A percentile compares a stretch with the other conserved stretches of the same genome.
phyloP scores from a whole-genome alignment of 2,113 vertebrate genomes.

The Cebidichthys violaceus region DNA sequence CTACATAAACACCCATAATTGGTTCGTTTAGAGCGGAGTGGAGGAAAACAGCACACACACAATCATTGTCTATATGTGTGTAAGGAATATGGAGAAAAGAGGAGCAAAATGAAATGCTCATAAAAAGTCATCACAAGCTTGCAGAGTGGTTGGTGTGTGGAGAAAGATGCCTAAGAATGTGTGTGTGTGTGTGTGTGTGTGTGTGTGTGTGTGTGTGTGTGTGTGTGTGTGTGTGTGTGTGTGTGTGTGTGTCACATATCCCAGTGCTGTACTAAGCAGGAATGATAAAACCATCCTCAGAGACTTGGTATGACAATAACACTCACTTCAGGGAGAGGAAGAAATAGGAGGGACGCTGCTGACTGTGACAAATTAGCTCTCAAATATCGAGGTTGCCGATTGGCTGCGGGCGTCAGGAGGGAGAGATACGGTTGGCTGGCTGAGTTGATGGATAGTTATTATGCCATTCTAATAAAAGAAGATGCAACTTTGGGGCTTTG shows the following conservation, averaged over 20 bases:
- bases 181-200: constrained; percentile 22
- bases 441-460: constrained; percentile 77
- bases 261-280: constrained; percentile 72
- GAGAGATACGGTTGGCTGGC: constrained; percentile 66
- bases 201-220: constrained; percentile 21
- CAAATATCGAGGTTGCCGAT: constrained; percentile 55
- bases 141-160: constrained; percentile 44
- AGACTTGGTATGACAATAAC: constrained; percentile 72
- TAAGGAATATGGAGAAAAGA: constrained; percentile 45
- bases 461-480: constrained; percentile 76
- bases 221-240: constrained; percentile 19
- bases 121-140: constrained; percentile 47
- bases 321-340: constrained; percentile 66
- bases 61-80: constrained; percentile 38
- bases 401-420: constrained; percentile 65
- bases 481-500: constrained; percentile 71
- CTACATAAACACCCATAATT: constrained; percentile 85
- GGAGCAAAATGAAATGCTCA: constrained; percentile 63
- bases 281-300: constrained; percentile 77
- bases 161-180: constrained; percentile 28
- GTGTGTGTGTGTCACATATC: constrained; percentile 25
- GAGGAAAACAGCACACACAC: constrained; percentile 49
- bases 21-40: constrained; percentile 76
- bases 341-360: constrained; percentile 69
- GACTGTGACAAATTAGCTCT: constrained; percentile 80